These are phyloP conservation scores for Typhlichthys subterraneus DNA, from an alignment of 2,797 vertebrate species.

Conservation along the genomic window DNA sequence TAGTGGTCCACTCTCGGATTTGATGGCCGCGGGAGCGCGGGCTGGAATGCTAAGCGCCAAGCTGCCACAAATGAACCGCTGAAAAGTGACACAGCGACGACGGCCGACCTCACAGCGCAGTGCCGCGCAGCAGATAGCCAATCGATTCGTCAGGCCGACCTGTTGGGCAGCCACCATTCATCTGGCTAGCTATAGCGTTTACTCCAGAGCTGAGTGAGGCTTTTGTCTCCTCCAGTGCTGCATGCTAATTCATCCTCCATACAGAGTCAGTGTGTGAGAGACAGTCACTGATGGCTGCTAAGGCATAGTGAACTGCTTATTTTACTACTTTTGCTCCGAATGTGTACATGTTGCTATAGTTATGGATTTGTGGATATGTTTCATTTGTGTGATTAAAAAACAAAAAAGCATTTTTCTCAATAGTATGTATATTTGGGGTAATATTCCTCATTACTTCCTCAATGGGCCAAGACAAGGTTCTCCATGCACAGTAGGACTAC, in stretches of 20 bases:
- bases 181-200: constrained; percentile 35
- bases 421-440: background rate
- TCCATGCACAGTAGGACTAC: background rate
- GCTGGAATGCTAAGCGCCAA: constrained; percentile 53
- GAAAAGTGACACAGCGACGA: constrained; percentile 64
- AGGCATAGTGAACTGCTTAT: constrained; percentile 33
- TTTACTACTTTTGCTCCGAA: background rate
- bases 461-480: constrained; percentile 8
- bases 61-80: constrained; percentile 59
- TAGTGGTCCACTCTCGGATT: constrained; percentile 55
- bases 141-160: constrained; percentile 67
- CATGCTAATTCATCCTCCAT: constrained; percentile 59
- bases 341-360: constrained; percentile 1
- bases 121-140: constrained; percentile 49
- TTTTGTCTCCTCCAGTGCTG: constrained; percentile 38
- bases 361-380: constrained; percentile 9
- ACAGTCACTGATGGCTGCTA: constrained; percentile 59
- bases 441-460: constrained; percentile 1
- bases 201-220: constrained; percentile 65
- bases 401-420: background rate
- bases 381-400: constrained; percentile 7
- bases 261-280: constrained; percentile 29
- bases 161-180: constrained; percentile 39
- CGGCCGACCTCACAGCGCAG: constrained; percentile 62
- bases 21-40: constrained; percentile 52